phyloP scores from a whole-genome alignment of 2,113 vertebrate species.

The Ursus arctos region DNA sequence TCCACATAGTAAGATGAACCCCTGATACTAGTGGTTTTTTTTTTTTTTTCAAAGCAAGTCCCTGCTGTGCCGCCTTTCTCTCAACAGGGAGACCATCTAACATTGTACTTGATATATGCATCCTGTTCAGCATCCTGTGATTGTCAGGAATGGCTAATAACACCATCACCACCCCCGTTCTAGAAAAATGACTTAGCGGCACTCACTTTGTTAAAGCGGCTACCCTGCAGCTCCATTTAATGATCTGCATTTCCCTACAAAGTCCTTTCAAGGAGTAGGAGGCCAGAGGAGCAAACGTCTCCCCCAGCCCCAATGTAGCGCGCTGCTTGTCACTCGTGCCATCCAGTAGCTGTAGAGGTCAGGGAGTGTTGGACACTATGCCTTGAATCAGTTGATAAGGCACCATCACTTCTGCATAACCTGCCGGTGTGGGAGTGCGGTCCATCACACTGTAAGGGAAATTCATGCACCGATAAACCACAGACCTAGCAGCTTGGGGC shows the following conservation, averaged over 20 bases:
- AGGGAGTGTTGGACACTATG: not conserved
- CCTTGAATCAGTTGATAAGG: not conserved
- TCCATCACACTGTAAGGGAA: not conserved
- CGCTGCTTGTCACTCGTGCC: not conserved
- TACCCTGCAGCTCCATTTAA: not conserved
- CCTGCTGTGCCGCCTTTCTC: not conserved
- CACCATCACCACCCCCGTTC: not conserved
- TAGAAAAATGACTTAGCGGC: not conserved
- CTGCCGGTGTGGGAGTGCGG: not conserved
- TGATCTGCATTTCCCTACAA: not conserved
- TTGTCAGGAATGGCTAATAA: not conserved
- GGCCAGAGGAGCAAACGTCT: not conserved
- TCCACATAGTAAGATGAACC: not conserved
- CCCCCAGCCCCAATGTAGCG: not conserved
- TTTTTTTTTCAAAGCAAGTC: not conserved
- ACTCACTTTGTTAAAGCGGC: not conserved
- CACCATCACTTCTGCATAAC: fast-evolving
- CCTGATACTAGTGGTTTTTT: not conserved
- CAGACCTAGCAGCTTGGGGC: no score
- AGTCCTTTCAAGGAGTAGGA: not conserved
- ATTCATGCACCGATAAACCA: fast-evolving
- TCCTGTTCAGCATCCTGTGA: not conserved
- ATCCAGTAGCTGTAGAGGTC: not conserved
- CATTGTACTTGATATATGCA: not conserved
- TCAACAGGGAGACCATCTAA: not conserved